Conservation (phyloP, 2,113 vertebrate genomes). For the Conger conger region DNA sequence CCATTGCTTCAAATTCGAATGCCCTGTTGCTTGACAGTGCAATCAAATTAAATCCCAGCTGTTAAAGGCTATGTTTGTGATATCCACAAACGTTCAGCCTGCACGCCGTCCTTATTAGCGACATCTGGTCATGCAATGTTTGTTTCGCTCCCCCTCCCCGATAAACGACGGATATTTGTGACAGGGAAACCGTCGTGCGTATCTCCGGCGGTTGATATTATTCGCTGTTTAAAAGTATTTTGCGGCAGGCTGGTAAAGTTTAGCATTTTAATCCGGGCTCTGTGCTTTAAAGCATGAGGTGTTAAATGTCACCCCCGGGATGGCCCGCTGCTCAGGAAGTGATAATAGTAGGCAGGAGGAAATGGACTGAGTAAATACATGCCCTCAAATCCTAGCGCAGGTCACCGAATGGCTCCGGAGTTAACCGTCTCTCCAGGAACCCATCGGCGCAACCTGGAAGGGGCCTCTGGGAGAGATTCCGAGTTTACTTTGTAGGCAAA, state of each 20-base stretch:
- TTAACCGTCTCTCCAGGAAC: neutral
- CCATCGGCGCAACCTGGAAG: neutral
- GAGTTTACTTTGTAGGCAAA: slow-evolving; percentile 15
- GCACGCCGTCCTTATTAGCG: neutral
- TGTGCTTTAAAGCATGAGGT: slow-evolving; percentile 6
- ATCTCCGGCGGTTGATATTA: neutral
- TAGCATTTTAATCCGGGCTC: slow-evolving; percentile 17
- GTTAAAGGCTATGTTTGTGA: neutral
- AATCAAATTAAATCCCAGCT: neutral
- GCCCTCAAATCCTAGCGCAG: neutral
- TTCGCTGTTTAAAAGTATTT: slow-evolving; percentile 3
- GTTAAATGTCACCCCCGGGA: neutral
- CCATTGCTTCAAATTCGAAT: neutral
- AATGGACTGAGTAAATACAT: neutral
- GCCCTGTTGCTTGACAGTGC: neutral
- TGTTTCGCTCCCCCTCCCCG: neutral
- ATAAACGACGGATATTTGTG: neutral
- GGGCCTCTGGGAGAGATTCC: neutral
- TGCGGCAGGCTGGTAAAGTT: slow-evolving; percentile 8
- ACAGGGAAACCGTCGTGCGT: neutral
- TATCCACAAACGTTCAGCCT: neutral
- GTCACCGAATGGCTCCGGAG: neutral
- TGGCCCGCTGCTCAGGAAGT: neutral
- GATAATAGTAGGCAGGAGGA: neutral
- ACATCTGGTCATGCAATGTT: neutral